Conservation (phyloP, 2,113 vertebrate species). For the Actenoides hombroni region DNA sequence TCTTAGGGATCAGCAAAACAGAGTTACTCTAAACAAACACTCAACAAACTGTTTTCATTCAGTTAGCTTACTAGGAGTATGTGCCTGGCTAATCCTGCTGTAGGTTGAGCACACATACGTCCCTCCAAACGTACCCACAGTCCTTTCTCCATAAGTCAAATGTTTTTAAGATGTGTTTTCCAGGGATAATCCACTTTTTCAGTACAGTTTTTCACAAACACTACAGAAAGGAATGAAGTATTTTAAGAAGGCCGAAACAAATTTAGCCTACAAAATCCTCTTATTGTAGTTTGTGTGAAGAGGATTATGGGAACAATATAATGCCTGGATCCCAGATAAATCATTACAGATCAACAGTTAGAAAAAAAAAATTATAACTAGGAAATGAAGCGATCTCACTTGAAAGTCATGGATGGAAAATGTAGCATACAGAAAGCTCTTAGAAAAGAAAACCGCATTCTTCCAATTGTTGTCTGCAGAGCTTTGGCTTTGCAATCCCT, state of each 20-base stretch:
- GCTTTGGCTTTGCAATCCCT: not conserved
- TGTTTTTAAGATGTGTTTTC: not conserved
- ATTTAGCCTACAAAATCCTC: conserved; percentile 7
- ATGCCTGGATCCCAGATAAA: not conserved
- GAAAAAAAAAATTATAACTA: not conserved
- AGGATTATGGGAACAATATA: not conserved
- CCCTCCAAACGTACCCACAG: not conserved
- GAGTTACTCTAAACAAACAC: not conserved
- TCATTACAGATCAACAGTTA: not conserved
- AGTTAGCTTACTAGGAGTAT: not conserved
- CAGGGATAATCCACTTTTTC: not conserved
- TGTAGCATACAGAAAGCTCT: not conserved
- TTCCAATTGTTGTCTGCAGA: not conserved
- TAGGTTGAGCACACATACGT: accelerated
- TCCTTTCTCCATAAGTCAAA: not conserved
- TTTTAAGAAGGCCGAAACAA: not conserved
- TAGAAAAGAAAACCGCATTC: not conserved
- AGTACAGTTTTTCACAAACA: not conserved
- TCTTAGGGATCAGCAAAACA: not conserved
- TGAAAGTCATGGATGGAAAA: not conserved
- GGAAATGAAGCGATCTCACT: not conserved
- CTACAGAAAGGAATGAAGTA: not conserved
- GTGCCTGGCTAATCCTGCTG: not conserved
- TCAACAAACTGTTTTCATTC: not conserved
- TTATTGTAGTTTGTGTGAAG: not conserved